Evolutionary conservation across 2,797 vertebrate species (phyloP), one percentile per base, ranked within the genome.

Genomic region (Thunnus albacares): DNA sequence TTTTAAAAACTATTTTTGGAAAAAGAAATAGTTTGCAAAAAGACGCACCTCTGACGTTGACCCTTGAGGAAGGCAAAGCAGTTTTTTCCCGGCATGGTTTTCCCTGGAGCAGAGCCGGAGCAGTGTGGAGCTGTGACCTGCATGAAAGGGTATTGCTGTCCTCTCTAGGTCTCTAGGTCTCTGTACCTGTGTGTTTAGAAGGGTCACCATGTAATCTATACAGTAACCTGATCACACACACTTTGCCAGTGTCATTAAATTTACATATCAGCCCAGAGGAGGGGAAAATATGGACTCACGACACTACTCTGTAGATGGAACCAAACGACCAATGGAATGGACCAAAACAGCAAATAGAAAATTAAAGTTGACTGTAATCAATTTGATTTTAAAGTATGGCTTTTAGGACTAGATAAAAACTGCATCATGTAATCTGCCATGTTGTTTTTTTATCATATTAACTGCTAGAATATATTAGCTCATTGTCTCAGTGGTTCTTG

Each of bases 161-260:
- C 71, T 87, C 86, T 89, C 85, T 78, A 79, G 80, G 87, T 93
- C 79, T 93, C 80, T 87, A 78, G 89, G 89, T 89, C 76, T 89
- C 72, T 89, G 79, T 90, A 83, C 77, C 80, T 73, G 83, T 80
- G 92, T 83, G 90, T 89, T 92, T 82, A 86, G 82, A 76, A 89
- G 90, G 93, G 88, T 95, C 93, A 94, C 84, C 79, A 33, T 94
- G 96, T 95, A 96, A 96, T 94, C 93, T 89, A 96, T 95, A 95
- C 93, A 92, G 96, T 94, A 96, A 96, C 93, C 79, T 77, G 95
- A 96, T 95, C 95, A 80, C 83, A 84, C 87, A 85, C 93, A 93
- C 94, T 93, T 94, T 91, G 90, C 93, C 93, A 91, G 93, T 80
- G 91, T 96, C 95, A 96, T 96, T 96, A 96, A 96, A 95, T 94